Evolutionary conservation across 1,140 invertebrate genomes (phyloP).

Genomic region (Stratiolaelaps scimitus): DNA sequence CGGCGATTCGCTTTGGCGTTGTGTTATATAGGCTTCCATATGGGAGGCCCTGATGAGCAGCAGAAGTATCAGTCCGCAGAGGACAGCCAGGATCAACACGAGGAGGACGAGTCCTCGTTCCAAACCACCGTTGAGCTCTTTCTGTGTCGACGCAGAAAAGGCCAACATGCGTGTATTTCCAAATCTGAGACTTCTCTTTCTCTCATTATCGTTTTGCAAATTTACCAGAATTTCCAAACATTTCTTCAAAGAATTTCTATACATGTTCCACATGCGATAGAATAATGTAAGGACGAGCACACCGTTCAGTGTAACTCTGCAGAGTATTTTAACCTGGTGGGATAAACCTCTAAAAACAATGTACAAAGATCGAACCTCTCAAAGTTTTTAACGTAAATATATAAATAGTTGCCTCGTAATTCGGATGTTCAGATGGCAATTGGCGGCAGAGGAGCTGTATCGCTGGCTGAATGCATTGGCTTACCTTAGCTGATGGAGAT

Average conservation of each 20-base stretch:
- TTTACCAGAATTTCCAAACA: background rate
- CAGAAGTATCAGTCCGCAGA: slow-evolving; percentile 8
- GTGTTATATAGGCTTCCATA: slow-evolving; percentile 4
- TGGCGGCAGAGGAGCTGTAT: too few relatives aligned
- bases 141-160: background rate
- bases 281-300: background rate
- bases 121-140: background rate
- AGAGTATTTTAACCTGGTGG: too few relatives aligned
- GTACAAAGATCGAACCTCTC: too few relatives aligned
- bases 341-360: too few relatives aligned
- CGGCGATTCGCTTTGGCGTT: too few relatives aligned
- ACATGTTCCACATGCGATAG: background rate
- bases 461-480: too few relatives aligned
- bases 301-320: too few relatives aligned
- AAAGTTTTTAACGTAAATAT: too few relatives aligned
- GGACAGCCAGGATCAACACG: background rate
- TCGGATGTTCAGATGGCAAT: too few relatives aligned
- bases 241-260: too few relatives aligned
- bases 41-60: slow-evolving; percentile 5
- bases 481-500: too few relatives aligned
- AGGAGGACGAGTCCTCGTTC: slow-evolving; percentile 12
- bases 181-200: background rate
- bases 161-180: background rate
- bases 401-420: too few relatives aligned
- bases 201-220: background rate